Evolutionary conservation across 2,888 invertebrate genomes (phyloP).

Genomic region (Caenorhabditis drosophilae): DNA sequence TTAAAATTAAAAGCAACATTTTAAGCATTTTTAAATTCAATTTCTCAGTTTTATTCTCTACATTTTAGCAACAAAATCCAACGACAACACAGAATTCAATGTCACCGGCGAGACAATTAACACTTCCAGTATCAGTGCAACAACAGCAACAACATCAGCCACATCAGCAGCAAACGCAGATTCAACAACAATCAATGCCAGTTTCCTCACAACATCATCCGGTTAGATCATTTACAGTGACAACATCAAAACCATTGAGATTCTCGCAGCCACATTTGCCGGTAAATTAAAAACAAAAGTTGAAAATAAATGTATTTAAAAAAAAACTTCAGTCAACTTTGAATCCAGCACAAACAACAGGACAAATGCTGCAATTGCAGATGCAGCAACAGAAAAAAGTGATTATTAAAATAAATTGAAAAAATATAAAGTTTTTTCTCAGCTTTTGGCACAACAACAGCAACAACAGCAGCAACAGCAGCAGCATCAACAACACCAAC

Average conservation of each 20-base stretch:
- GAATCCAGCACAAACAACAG: slow-evolving; percentile 20
- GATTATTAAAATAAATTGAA: no score
- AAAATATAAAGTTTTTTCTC: no score
- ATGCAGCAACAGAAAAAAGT: slow-evolving; percentile 37
- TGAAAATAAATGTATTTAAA: background rate
- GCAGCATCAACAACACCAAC: no score
- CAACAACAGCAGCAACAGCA: no score
- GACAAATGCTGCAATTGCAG: slow-evolving; percentile 46
- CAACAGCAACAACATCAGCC: no score
- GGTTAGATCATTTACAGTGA: slow-evolving; percentile 15
- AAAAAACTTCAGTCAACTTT: slow-evolving; percentile 1
- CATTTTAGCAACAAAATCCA: background rate
- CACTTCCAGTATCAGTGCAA: background rate
- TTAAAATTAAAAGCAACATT: no score
- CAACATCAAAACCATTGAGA: slow-evolving; percentile 11
- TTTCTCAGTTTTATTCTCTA: no score
- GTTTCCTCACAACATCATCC: background rate
- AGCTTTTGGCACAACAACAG: no score
- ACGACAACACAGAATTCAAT: background rate
- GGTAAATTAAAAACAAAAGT: slow-evolving; percentile 15
- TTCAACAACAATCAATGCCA: background rate
- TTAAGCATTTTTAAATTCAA: no score
- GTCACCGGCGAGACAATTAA: background rate
- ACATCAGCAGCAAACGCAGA: background rate
- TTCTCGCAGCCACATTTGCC: slow-evolving; percentile 18